Evolutionary conservation across 2,113 vertebrate species (phyloP).

Genomic region (Menura novaehollandiae): DNA sequence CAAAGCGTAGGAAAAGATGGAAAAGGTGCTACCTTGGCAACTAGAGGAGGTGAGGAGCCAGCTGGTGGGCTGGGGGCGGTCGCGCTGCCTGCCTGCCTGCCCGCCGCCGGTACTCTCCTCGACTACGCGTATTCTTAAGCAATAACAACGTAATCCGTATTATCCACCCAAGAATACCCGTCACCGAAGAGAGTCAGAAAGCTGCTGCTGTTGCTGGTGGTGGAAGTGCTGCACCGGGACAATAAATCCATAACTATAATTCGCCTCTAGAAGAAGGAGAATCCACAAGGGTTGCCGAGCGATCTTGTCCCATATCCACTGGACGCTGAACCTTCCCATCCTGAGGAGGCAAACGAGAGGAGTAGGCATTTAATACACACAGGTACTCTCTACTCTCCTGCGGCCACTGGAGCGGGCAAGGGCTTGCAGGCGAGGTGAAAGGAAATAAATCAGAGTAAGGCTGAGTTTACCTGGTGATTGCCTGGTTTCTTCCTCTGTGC

Average conservation of each 20-base stretch:
- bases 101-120: constrained; percentile 99
- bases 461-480: constrained; percentile 71
- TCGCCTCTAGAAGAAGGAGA: constrained; percentile 72
- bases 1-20: constrained; percentile 57
- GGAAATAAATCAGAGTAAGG: constrained; percentile 53
- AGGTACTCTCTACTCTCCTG: neutral
- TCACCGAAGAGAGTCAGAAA: constrained; percentile 99
- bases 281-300: constrained; percentile 70
- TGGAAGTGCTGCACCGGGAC: constrained; percentile 70
- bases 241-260: constrained; percentile 84
- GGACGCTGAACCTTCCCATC: constrained; percentile 61
- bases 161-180: constrained; percentile 99
- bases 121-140: constrained; percentile 99
- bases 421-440: neutral
- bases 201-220: constrained; percentile 57
- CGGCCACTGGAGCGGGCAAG: constrained; percentile 11
- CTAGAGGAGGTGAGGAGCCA: constrained; percentile 70
- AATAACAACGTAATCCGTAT: constrained; percentile 99
- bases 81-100: constrained; percentile 72
- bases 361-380: constrained; percentile 57
- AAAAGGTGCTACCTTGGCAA: constrained; percentile 82
- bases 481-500: constrained; percentile 55
- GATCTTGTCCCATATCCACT: constrained; percentile 73
- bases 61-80: constrained; percentile 72
- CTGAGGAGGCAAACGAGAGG: constrained; percentile 74